Percentiles rank a stretch among this genome's conserved stretches.
Conservation (phyloP, 1,140 invertebrate genomes). For the Drosophila funebris region DNA sequence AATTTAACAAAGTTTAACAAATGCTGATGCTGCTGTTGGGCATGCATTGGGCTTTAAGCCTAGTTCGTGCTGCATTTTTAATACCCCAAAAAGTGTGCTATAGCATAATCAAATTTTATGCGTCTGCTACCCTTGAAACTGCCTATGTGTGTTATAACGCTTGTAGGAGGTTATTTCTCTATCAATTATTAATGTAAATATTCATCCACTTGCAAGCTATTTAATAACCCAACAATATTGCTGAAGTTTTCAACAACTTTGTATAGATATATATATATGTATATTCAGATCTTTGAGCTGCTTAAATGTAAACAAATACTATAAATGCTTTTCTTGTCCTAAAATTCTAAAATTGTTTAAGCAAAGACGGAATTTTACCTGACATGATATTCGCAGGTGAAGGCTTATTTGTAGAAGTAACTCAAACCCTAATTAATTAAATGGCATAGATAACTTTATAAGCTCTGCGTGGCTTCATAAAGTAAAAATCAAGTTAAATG, state of each 20-base stretch:
- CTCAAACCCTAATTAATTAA: constrained; percentile 4
- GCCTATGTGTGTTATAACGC: not conserved
- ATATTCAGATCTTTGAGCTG: not conserved
- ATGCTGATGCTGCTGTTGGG: constrained; percentile 1
- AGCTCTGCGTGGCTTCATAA: constrained; percentile 47
- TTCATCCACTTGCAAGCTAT: not conserved
- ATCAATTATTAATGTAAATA: constrained; percentile 1
- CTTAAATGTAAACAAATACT: not conserved
- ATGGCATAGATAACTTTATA: not conserved
- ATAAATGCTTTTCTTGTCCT: not conserved
- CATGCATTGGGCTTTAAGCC: constrained; percentile 17
- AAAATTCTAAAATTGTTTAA: not conserved
- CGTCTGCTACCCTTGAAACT: constrained; percentile 19
- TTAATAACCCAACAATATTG: not conserved
- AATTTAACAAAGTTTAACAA: constrained; percentile 63
- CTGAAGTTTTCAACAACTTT: not conserved
- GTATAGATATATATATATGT: not conserved
- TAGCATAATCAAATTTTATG: constrained; percentile 27
- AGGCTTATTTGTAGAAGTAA: not conserved
- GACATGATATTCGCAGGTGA: too few relatives aligned
- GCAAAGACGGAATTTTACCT: too few relatives aligned
- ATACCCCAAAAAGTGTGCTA: constrained; percentile 49
- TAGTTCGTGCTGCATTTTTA: constrained; percentile 34
- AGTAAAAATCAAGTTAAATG: constrained; percentile 60
- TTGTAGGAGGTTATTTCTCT: not conserved